phyloP scores from a whole-genome alignment of 2,797 vertebrate species.

The Bovichtus variegatus region DNA sequence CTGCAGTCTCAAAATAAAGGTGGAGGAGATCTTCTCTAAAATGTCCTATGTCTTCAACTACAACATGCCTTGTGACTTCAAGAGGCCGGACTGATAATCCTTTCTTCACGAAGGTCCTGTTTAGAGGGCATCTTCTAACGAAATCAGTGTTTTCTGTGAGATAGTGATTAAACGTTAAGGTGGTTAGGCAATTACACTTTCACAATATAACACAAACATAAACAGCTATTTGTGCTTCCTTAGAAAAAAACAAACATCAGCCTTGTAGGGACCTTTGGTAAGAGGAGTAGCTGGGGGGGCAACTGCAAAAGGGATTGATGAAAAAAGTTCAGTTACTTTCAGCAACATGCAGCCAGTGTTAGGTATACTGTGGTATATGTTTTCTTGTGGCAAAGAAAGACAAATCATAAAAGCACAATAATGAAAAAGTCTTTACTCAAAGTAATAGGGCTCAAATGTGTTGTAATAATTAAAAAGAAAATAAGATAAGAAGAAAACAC shows the following conservation, averaged over 20 bases:
- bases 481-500: too few species aligned
- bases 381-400: too few species aligned
- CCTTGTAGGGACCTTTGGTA: background rate
- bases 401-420: too few species aligned
- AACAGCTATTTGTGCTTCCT: background rate
- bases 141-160: conserved; percentile 75
- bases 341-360: background rate
- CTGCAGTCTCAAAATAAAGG: conserved; percentile 78
- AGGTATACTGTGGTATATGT: too few species aligned
- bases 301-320: background rate
- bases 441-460: too few species aligned
- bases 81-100: conserved; percentile 67
- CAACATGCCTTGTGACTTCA: conserved; percentile 70
- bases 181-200: background rate
- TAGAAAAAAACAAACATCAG: background rate
- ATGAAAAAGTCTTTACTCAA: too few species aligned
- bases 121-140: conserved; percentile 62
- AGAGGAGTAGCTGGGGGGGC: too few species aligned
- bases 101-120: conserved; percentile 67
- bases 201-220: background rate
- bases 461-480: too few species aligned
- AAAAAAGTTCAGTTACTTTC: background rate
- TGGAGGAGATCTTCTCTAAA: conserved; percentile 54
- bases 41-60: conserved; percentile 64
- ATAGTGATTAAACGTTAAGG: background rate